These are phyloP conservation scores for Oxystoma pomonae DNA, from an alignment of 2,888 invertebrate species.

Conservation along the genomic window DNA sequence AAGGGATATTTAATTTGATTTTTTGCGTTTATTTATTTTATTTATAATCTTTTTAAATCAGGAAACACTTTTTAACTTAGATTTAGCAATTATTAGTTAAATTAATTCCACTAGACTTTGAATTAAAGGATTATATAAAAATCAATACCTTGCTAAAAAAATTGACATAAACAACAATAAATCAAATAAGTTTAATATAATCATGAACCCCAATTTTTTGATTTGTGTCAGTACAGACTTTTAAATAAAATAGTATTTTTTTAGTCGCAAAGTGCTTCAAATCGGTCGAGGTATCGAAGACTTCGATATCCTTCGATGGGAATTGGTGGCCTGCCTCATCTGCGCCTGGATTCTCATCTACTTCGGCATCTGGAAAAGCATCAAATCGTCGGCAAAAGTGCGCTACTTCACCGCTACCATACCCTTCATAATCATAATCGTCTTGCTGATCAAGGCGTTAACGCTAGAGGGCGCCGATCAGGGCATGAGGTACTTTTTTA, in stretches of 20 bases:
- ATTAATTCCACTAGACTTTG: too few species aligned
- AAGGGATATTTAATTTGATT: too few species aligned
- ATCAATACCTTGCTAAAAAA: too few species aligned
- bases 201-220: too few species aligned
- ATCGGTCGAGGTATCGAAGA: constrained; percentile 80
- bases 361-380: constrained; percentile 95
- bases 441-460: constrained; percentile 82
- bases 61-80: too few species aligned
- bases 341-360: constrained; percentile 94
- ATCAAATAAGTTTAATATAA: too few species aligned
- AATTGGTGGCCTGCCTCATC: constrained; percentile 82
- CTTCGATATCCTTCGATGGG: constrained; percentile 80
- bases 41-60: too few species aligned
- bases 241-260: constrained; percentile 45
- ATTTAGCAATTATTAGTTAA: too few species aligned
- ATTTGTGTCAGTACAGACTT: too few species aligned
- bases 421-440: constrained; percentile 83
- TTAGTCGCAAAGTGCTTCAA: constrained; percentile 80
- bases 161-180: too few species aligned
- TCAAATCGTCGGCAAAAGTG: constrained; percentile 88
- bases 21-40: too few species aligned
- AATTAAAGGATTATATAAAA: too few species aligned
- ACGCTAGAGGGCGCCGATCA: constrained; percentile 84
- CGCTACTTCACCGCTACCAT: constrained; percentile 92
- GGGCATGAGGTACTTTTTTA: constrained; percentile 83